These are phyloP conservation scores for Rhadina sibilatrix DNA, from an alignment of 2,113 vertebrate species.

Conservation along the genomic window DNA sequence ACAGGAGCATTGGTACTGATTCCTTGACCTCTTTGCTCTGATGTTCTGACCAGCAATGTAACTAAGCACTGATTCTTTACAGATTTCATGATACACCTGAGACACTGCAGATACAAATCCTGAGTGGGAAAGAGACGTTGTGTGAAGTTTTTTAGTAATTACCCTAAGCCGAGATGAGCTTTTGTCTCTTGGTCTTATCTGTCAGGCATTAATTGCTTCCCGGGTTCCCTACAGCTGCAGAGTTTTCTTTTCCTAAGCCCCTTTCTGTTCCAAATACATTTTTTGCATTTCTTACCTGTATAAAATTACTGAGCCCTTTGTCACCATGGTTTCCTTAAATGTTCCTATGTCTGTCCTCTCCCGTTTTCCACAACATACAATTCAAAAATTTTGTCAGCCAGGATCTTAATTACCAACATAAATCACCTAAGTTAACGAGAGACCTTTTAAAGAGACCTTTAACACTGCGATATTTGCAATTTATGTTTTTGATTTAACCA, in stretches of 20 bases:
- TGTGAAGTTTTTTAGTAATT: background rate
- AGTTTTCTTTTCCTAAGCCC: background rate
- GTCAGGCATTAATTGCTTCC: background rate
- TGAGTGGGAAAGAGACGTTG: background rate
- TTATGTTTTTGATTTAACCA: background rate
- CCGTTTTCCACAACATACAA: background rate
- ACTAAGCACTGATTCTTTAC: background rate
- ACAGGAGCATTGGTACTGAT: background rate
- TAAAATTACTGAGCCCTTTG: background rate
- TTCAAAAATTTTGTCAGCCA: conserved; percentile 5
- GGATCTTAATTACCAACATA: background rate
- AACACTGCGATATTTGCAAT: background rate
- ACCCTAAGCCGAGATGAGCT: background rate
- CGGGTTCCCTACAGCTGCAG: background rate
- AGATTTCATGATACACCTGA: background rate
- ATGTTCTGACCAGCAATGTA: background rate
- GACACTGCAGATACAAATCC: background rate
- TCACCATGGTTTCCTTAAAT: conserved; percentile 38
- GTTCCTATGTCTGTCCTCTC: background rate
- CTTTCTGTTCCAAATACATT: background rate
- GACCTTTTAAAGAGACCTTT: background rate
- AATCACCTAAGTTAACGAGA: background rate
- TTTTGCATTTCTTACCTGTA: conserved; percentile 8
- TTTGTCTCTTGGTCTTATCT: background rate
- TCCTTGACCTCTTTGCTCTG: background rate